phyloP scores from a whole-genome alignment of 2,113 vertebrate genomes.

The Plotosus lineatus region DNA sequence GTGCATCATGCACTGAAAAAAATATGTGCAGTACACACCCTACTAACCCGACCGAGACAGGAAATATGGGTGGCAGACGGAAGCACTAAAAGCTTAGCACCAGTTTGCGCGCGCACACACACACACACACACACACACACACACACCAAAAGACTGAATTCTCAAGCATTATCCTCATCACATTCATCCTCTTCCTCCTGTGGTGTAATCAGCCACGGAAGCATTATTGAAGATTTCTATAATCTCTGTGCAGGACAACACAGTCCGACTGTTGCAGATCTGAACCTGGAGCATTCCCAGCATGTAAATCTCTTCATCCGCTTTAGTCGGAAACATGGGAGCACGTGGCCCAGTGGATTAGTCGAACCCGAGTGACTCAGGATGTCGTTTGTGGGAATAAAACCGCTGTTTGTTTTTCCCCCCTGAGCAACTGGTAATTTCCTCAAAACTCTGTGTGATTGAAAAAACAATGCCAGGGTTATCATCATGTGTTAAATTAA shows the following conservation, averaged over 20 bases:
- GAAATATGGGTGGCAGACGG: conserved; percentile 15
- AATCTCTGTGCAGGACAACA: not conserved
- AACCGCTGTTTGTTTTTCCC: conserved; percentile 8
- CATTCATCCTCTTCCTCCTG: not conserved
- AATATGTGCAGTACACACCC: not conserved
- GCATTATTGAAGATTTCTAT: conserved; percentile 6
- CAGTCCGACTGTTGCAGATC: not conserved
- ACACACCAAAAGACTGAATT: not conserved
- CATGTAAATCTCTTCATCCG: conserved; percentile 36
- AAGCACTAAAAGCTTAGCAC: not conserved
- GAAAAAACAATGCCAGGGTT: not conserved
- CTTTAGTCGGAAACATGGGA: conserved; percentile 21
- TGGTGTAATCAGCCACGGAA: not conserved
- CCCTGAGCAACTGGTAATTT: conserved; percentile 3
- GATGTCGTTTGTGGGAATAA: conserved; percentile 22
- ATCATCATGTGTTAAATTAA: not conserved
- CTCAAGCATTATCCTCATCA: not conserved
- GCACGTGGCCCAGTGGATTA: conserved; percentile 18
- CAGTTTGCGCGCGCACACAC: not conserved
- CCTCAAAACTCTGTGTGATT: not conserved
- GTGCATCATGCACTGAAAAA: not conserved
- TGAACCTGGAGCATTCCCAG: conserved; percentile 5
- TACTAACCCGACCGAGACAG: not conserved
- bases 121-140: too few species aligned
- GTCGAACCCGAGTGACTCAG: conserved; percentile 13